Evolutionary conservation across 2,797 vertebrate genomes (phyloP).

Genomic region (Platyrinchus mystaceus): DNA sequence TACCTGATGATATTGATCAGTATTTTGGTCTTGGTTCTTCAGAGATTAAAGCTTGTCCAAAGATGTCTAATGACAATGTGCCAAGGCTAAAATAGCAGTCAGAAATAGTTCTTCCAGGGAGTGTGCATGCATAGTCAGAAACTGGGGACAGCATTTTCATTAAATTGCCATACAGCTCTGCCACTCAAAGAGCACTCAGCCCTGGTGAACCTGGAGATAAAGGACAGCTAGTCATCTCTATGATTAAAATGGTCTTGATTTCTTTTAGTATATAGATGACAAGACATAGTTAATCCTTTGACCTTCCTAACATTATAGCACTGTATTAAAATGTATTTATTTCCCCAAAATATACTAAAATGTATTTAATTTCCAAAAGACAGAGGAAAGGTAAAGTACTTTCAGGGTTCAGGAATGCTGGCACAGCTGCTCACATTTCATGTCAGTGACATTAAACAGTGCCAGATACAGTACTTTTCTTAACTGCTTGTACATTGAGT

Average conservation of each 20-base stretch:
- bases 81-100: not conserved
- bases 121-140: not conserved
- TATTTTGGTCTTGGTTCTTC: not conserved
- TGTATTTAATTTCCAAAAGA: slow-evolving; percentile 26
- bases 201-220: not conserved
- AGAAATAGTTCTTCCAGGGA: not conserved
- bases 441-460: slow-evolving; percentile 49
- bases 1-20: not conserved
- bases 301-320: slow-evolving; percentile 19
- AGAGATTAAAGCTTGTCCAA: not conserved
- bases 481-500: slow-evolving; percentile 45
- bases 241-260: not conserved
- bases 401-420: slow-evolving; percentile 33
- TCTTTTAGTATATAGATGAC: slow-evolving; percentile 25
- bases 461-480: slow-evolving; percentile 56
- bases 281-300: slow-evolving; percentile 34
- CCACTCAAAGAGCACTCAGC: not conserved
- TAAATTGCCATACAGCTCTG: not conserved
- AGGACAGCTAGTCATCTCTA: not conserved
- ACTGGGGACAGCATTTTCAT: not conserved
- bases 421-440: slow-evolving; percentile 35
- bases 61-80: not conserved
- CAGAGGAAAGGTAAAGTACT: slow-evolving; percentile 27
- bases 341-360: slow-evolving; percentile 32
- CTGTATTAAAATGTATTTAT: not conserved